Percentiles rank a stretch among this genome's conserved stretches.
Evolutionary conservation across 2,888 invertebrate species (phyloP).

Genomic region (Drosophila neoperkinsi): DNA sequence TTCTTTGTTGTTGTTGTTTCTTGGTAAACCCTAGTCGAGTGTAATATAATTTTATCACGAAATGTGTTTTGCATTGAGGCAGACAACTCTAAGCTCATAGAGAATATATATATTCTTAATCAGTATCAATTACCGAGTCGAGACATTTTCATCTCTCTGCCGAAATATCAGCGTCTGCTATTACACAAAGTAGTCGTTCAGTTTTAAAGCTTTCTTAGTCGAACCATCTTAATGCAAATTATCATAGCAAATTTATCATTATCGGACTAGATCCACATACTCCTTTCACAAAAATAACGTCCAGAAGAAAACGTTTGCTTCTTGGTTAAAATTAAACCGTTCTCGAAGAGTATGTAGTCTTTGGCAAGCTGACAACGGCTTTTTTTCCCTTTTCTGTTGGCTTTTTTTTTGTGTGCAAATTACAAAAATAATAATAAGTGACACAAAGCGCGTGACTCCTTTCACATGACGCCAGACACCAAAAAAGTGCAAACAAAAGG

Average conservation of each 20-base stretch:
- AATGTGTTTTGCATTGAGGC: not conserved
- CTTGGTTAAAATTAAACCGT: not conserved
- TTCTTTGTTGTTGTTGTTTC: slow-evolving; percentile 28
- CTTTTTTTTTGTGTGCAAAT: slow-evolving; percentile 60
- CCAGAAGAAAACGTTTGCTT: not conserved
- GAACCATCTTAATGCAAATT: not conserved
- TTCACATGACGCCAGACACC: slow-evolving; percentile 72
- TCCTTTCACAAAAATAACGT: too few relatives aligned
- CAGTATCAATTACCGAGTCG: not conserved
- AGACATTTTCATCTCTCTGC: not conserved
- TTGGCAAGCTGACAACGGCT: not conserved
- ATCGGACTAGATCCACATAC: not conserved
- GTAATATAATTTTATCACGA: slow-evolving; percentile 2
- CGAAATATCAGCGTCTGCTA: not conserved
- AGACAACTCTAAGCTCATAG: not conserved
- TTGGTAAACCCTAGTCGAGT: slow-evolving; percentile 5
- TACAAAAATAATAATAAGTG: slow-evolving; percentile 65
- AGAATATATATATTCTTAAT: not conserved
- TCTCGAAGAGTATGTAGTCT: not conserved
- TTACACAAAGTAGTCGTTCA: too few relatives aligned
- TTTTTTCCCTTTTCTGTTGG: not conserved
- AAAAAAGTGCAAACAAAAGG: slow-evolving; percentile 73
- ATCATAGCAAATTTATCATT: not conserved
- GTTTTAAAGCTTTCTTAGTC: not conserved
- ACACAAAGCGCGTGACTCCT: slow-evolving; percentile 82